Evolutionary conservation across 2,113 vertebrate genomes (phyloP).

Genomic region (Amphilophus citrinellus): DNA sequence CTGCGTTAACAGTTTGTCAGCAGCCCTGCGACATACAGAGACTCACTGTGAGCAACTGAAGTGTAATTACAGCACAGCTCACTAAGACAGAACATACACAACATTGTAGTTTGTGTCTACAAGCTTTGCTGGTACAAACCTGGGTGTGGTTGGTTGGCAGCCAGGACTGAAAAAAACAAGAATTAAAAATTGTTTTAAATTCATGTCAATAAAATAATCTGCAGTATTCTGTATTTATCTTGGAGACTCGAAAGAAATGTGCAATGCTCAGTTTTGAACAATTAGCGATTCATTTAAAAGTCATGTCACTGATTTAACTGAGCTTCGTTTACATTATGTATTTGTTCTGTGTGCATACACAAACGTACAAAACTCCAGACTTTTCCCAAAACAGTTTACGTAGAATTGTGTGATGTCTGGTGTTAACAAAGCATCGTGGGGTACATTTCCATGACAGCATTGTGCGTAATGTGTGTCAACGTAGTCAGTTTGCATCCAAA

Average conservation of each 20-base stretch:
- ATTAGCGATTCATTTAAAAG: not conserved
- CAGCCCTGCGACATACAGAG: not conserved
- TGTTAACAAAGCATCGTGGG: constrained; percentile 65
- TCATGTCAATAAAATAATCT: not conserved
- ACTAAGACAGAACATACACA: not conserved
- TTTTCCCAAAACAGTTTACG: constrained; percentile 42
- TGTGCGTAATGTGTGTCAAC: constrained; percentile 74
- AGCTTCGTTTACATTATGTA: not conserved
- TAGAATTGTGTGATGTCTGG: constrained; percentile 55
- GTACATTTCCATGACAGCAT: constrained; percentile 64
- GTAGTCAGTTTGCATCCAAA: constrained; percentile 60
- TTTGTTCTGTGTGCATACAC: not conserved
- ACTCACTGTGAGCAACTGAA: not conserved
- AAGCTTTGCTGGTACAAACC: not conserved
- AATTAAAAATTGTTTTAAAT: not conserved
- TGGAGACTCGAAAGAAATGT: not conserved
- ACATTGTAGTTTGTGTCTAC: not conserved
- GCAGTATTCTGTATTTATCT: too few relatives aligned
- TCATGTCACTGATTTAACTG: not conserved
- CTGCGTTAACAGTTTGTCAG: not conserved
- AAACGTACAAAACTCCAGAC: not conserved
- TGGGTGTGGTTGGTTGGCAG: not conserved
- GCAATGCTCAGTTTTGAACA: not conserved
- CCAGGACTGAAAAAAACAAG: too few relatives aligned
- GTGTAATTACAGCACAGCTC: not conserved